A percentile compares a stretch with the other conserved stretches of the same genome.
Conservation (phyloP, 2,888 invertebrate genomes). For the Tinea semifulvella region DNA sequence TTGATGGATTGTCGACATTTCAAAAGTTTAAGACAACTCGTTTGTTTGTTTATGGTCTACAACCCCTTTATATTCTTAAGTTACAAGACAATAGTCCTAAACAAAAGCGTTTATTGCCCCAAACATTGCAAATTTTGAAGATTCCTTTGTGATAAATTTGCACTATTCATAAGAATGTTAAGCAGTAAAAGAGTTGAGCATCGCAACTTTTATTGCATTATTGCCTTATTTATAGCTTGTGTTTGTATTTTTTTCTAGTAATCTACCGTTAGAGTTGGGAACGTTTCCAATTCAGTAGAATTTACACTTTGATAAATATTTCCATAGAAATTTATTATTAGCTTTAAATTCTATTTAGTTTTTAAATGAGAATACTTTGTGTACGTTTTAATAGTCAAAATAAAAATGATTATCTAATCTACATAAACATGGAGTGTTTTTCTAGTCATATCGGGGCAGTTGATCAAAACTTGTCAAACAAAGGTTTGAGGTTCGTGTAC, state of each 20-base stretch:
- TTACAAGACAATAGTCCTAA: neutral
- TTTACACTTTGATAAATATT: neutral
- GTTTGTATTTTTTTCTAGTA: conserved; percentile 9
- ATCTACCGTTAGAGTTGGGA: conserved; percentile 7
- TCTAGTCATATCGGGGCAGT: conserved; percentile 18
- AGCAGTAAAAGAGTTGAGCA: conserved; percentile 18
- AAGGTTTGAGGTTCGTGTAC: conserved; percentile 15
- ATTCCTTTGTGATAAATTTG: conserved; percentile 10
- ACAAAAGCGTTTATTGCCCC: conserved; percentile 7
- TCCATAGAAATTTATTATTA: conserved; percentile 1
- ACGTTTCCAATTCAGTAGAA: conserved; percentile 3
- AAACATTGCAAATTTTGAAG: conserved; percentile 15
- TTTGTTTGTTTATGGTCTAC: conserved; percentile 1
- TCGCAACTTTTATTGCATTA: conserved; percentile 23
- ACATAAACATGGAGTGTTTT: conserved; percentile 12
- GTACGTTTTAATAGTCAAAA: neutral
- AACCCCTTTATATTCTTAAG: neutral
- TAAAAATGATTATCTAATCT: conserved; percentile 10
- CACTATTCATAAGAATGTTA: conserved; percentile 15
- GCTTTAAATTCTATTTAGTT: neutral
- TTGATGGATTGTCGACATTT: neutral
- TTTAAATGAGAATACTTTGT: conserved; percentile 2
- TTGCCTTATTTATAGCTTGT: conserved; percentile 23
- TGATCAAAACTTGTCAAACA: conserved; percentile 25
- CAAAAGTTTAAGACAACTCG: neutral